Evolutionary conservation across 2,888 invertebrate species (phyloP).

Genomic region (Sialis fuliginosa): DNA sequence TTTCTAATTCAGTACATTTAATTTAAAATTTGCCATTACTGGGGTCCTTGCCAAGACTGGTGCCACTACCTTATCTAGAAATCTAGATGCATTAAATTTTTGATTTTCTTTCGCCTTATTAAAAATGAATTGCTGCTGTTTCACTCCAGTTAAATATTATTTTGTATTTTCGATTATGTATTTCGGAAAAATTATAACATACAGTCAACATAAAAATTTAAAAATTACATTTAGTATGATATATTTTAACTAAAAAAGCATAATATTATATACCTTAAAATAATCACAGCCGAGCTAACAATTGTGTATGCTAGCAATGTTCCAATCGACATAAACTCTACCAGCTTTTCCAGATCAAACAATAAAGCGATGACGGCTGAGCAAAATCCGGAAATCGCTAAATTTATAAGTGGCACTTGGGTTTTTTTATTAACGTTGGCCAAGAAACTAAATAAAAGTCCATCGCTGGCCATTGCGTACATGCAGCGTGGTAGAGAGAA

Average conservation of each 20-base stretch:
- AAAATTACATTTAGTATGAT: too few relatives aligned
- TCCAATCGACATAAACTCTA: constrained; percentile 90
- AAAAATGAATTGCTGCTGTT: too few relatives aligned
- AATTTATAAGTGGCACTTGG: constrained; percentile 60
- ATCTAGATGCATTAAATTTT: too few relatives aligned
- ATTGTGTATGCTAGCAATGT: constrained; percentile 79
- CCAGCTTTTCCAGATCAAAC: constrained; percentile 75
- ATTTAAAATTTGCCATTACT: too few relatives aligned
- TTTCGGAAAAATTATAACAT: too few relatives aligned
- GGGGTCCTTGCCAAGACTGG: too few relatives aligned
- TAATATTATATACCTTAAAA: constrained; percentile 44
- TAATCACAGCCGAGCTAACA: constrained; percentile 78
- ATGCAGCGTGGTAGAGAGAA: constrained; percentile 73
- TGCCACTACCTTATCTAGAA: too few relatives aligned
- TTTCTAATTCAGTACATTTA: too few relatives aligned
- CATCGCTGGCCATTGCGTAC: constrained; percentile 84
- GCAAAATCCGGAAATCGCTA: constrained; percentile 56
- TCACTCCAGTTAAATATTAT: too few relatives aligned
- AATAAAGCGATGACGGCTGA: constrained; percentile 66
- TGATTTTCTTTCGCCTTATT: too few relatives aligned
- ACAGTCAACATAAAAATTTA: too few relatives aligned
- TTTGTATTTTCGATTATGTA: too few relatives aligned
- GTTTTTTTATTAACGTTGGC: constrained; percentile 62
- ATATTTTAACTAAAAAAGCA: constrained; percentile 5
- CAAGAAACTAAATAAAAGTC: constrained; percentile 63